Conservation (phyloP, 2,113 vertebrate species). For the Poicephalus meyeri region DNA sequence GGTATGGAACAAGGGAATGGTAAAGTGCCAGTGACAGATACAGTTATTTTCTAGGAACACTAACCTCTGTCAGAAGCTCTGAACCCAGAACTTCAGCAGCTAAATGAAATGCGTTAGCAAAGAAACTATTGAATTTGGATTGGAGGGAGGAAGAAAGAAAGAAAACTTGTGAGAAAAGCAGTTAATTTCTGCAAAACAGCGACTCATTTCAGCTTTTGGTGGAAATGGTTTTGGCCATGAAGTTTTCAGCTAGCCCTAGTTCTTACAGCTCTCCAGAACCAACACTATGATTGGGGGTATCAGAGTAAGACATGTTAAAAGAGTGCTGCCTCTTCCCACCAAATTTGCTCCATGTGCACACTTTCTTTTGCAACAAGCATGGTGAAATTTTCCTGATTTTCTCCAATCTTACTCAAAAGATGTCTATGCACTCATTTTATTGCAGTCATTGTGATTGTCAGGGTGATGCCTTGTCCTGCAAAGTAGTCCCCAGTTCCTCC, state of each 20-base stretch:
- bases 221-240: background rate
- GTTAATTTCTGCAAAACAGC: background rate
- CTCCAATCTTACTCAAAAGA: background rate
- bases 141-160: background rate
- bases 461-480: background rate
- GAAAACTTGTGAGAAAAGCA: background rate
- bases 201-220: rapidly evolving
- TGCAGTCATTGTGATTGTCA: background rate
- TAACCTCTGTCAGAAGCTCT: background rate
- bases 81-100: background rate
- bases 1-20: background rate
- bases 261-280: background rate
- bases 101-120: too few species aligned
- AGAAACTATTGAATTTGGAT: rapidly evolving
- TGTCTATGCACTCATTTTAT: rapidly evolving
- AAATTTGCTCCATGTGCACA: rapidly evolving
- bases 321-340: background rate
- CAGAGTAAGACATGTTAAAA: rapidly evolving
- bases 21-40: background rate
- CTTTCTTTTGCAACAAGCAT: background rate
- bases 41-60: background rate
- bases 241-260: background rate
- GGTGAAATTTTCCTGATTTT: background rate
- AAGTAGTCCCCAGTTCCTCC: background rate
- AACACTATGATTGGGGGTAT: rapidly evolving